phyloP scores from a whole-genome alignment of 2,888 invertebrate genomes.

The Pseudolycoriella hygida region DNA sequence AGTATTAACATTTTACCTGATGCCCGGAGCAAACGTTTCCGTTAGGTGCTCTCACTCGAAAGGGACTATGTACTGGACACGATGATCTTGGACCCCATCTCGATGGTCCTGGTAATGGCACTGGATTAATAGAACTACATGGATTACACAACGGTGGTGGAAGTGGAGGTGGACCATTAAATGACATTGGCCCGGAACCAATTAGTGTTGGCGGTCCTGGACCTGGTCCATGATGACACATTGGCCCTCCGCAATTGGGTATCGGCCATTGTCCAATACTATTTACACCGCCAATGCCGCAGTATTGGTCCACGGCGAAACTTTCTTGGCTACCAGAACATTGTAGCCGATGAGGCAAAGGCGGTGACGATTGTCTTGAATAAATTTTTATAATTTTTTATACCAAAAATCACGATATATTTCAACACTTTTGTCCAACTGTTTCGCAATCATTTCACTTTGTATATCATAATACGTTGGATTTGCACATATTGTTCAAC shows the following conservation, averaged over 20 bases:
- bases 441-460: not conserved
- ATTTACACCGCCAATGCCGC: constrained; percentile 19
- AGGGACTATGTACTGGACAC: constrained; percentile 31
- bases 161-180: constrained; percentile 17
- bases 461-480: no score
- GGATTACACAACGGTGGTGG: constrained; percentile 27
- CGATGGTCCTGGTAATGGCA: constrained; percentile 26
- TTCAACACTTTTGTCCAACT: no score
- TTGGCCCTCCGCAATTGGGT: constrained; percentile 19
- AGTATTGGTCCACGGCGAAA: constrained; percentile 31
- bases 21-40: constrained; percentile 31
- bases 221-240: constrained; percentile 20
- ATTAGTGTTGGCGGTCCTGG: constrained; percentile 14
- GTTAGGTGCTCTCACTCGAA: constrained; percentile 30
- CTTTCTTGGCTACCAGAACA: constrained; percentile 34
- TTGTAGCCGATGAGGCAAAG: constrained; percentile 28
- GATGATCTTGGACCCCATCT: constrained; percentile 31
- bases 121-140: constrained; percentile 28
- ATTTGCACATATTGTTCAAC: no score
- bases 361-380: constrained; percentile 30
- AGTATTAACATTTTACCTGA: no score
- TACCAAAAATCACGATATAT: not conserved
- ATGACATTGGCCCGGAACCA: constrained; percentile 7
- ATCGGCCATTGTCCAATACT: constrained; percentile 22
- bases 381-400: constrained; percentile 22